A percentile compares a stretch with the other conserved stretches of the same genome.
Evolutionary conservation across 2,113 vertebrate species (phyloP).

Genomic region (Megaptera novaeangliae): DNA sequence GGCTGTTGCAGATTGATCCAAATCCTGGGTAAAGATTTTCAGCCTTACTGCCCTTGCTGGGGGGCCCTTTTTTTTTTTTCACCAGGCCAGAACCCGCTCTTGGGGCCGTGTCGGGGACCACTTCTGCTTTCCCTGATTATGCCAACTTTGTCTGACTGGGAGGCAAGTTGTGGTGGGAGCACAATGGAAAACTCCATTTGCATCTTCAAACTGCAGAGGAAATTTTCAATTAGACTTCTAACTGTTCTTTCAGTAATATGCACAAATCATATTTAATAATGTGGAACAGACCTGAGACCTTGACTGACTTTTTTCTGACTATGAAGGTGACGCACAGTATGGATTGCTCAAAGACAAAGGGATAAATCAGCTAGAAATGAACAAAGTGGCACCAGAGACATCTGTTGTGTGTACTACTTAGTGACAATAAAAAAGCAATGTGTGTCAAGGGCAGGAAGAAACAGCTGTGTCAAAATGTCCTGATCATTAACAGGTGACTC

Average conservation of each 20-base stretch:
- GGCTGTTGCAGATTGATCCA: not conserved
- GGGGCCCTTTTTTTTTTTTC: not conserved
- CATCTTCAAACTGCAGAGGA: not conserved
- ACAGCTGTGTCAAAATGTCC: not conserved
- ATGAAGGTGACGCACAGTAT: not conserved
- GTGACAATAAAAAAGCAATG: not conserved
- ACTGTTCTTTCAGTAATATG: not conserved
- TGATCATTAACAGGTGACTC: not conserved
- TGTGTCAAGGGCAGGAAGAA: not conserved
- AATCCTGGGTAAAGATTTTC: not conserved
- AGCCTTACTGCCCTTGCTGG: not conserved
- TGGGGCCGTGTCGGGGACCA: not conserved
- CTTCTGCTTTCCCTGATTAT: not conserved
- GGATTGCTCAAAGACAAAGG: not conserved
- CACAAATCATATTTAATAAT: not conserved
- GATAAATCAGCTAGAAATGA: slow-evolving; percentile 10
- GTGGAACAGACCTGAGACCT: not conserved
- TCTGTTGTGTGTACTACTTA: not conserved
- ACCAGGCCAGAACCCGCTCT: not conserved
- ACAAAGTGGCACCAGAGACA: not conserved
- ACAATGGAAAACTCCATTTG: not conserved
- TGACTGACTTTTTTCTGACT: not conserved
- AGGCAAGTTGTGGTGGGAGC: not conserved
- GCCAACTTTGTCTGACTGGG: not conserved
- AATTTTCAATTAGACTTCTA: not conserved